A percentile compares a stretch with the other conserved stretches of the same genome.
Conservation (phyloP, 1,140 invertebrate species). For the Diachasma alloeum region DNA sequence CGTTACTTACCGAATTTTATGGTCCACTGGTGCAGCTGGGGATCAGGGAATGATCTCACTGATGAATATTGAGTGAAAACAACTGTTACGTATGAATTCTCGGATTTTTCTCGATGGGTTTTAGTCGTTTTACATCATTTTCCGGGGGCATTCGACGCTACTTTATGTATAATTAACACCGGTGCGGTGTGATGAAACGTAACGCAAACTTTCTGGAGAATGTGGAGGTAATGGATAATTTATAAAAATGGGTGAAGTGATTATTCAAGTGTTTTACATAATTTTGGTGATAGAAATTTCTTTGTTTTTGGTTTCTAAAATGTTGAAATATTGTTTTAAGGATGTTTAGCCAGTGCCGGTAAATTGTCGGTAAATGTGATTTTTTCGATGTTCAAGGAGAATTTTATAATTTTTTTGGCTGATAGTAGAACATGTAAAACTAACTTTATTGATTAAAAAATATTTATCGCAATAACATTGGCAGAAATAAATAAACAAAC, state of each 20-base stretch:
- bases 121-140: not conserved
- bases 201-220: not conserved
- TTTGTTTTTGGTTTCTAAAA: not conserved
- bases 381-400: too few relatives aligned
- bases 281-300: not conserved
- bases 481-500: too few relatives aligned
- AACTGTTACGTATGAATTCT: slow-evolving; percentile 11
- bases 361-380: too few relatives aligned
- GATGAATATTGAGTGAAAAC: not conserved
- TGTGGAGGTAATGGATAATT: not conserved
- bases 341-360: too few relatives aligned
- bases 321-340: too few relatives aligned
- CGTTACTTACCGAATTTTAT: too few relatives aligned
- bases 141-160: not conserved
- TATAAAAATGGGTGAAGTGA: not conserved
- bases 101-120: not conserved
- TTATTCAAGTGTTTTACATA: not conserved
- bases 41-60: not conserved
- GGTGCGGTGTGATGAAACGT: not conserved
- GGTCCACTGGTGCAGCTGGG: too few relatives aligned
- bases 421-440: too few relatives aligned
- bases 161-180: not conserved
- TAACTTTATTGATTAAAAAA: too few relatives aligned
- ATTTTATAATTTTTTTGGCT: too few relatives aligned
- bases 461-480: too few relatives aligned